These are phyloP conservation scores for Numenius arquata DNA, from an alignment of 2,113 vertebrate genomes.

Conservation along the genomic window DNA sequence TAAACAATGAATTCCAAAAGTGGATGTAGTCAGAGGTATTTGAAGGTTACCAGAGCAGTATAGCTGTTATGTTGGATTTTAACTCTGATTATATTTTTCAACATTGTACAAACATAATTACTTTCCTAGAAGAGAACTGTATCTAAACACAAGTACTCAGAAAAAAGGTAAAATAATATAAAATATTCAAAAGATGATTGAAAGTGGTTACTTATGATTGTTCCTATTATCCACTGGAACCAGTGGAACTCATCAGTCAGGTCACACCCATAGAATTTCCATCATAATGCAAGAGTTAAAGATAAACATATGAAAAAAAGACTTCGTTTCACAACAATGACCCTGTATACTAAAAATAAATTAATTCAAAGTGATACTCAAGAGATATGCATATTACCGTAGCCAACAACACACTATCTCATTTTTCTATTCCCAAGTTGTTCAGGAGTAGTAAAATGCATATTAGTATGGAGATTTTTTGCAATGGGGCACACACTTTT, in stretches of 20 bases:
- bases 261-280: neutral
- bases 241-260: neutral
- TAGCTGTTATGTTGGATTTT: neutral
- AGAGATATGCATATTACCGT: neutral
- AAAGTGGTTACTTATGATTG: neutral
- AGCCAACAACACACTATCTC: neutral
- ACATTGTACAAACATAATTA: neutral
- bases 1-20: neutral
- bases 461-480: conserved; percentile 28
- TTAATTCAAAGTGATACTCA: conserved; percentile 1
- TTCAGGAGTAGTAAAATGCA: neutral
- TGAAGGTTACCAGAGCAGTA: neutral
- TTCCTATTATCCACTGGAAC: neutral
- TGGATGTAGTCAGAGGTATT: neutral
- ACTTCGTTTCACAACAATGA: neutral
- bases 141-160: neutral
- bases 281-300: neutral
- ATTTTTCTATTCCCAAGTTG: neutral
- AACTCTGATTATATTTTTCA: neutral
- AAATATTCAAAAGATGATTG: neutral
- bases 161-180: neutral
- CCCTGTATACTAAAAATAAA: neutral
- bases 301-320: neutral
- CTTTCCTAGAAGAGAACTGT: neutral
- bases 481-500: neutral